Conservation (phyloP, 2,797 vertebrate species). For the Periophthalmus magnuspinnatus region DNA sequence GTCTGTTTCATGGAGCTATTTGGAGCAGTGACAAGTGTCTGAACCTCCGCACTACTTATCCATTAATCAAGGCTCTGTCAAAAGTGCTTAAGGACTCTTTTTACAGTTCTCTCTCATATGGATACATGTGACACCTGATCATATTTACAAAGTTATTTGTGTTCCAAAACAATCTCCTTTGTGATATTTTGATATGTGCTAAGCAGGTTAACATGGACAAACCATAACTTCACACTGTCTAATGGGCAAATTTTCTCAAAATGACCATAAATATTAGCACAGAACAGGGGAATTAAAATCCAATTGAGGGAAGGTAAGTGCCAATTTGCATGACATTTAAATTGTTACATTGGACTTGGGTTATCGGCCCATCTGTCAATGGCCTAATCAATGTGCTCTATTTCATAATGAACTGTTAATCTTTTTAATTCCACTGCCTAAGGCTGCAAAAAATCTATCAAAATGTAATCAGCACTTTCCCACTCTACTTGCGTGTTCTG, state of each 20-base stretch:
- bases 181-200: constrained; percentile 16
- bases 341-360: constrained; percentile 76
- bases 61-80: constrained; percentile 62
- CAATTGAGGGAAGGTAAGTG: constrained; percentile 69
- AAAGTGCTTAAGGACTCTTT: constrained; percentile 12
- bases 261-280: constrained; percentile 65
- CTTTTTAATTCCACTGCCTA: constrained; percentile 80
- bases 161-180: not conserved
- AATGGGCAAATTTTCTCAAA: constrained; percentile 50
- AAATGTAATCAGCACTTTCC: constrained; percentile 75
- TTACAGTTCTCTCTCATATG: constrained; percentile 28
- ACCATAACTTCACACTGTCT: constrained; percentile 52
- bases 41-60: constrained; percentile 56
- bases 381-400: constrained; percentile 75
- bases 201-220: constrained; percentile 48
- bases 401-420: constrained; percentile 84
- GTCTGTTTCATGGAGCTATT: constrained; percentile 56
- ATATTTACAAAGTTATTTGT: constrained; percentile 16
- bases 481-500: constrained; percentile 52
- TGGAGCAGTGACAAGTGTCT: constrained; percentile 53
- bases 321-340: constrained; percentile 73
- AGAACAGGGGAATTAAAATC: constrained; percentile 70
- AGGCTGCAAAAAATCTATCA: constrained; percentile 82
- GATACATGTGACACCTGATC: constrained; percentile 15
- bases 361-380: constrained; percentile 76